Evolutionary conservation across 2,888 invertebrate species (phyloP).

Genomic region (Xestia c-nigrum): DNA sequence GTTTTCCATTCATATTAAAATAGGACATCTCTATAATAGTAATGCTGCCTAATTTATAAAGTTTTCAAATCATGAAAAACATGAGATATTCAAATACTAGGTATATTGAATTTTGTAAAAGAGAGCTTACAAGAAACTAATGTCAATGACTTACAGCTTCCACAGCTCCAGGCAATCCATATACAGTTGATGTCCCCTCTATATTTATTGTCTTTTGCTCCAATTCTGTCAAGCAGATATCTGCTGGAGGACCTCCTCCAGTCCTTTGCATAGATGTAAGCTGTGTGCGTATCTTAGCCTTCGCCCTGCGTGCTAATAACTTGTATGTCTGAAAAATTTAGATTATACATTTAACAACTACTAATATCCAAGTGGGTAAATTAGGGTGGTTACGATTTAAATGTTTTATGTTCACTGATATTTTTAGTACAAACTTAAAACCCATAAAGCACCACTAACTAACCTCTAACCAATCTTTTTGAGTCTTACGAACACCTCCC

Average conservation of each 20-base stretch:
- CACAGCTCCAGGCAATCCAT: constrained; percentile 3
- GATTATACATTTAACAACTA: too few relatives aligned
- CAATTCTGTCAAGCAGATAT: not conserved
- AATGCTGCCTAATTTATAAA: not conserved
- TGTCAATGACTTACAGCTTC: not conserved
- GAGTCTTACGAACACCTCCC: constrained; percentile 3
- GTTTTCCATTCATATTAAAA: not conserved
- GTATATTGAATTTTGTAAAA: not conserved
- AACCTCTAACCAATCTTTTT: not conserved
- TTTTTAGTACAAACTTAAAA: too few relatives aligned
- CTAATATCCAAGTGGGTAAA: not conserved
- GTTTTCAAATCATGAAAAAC: not conserved
- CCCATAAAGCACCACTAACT: not conserved
- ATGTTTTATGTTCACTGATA: not conserved
- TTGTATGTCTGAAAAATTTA: too few relatives aligned
- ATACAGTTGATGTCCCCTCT: not conserved
- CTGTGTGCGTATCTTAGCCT: too few relatives aligned
- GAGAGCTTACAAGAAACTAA: not conserved
- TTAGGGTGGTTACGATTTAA: not conserved
- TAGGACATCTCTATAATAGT: not conserved
- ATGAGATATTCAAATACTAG: not conserved
- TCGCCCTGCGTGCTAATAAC: too few relatives aligned
- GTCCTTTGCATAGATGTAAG: too few relatives aligned
- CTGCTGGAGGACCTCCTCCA: not conserved
- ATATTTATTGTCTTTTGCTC: not conserved